Percentiles rank a stretch among this genome's conserved stretches.
Evolutionary conservation across 2,888 invertebrate genomes (phyloP).

Genomic region (Rhyacophila evoluta): DNA sequence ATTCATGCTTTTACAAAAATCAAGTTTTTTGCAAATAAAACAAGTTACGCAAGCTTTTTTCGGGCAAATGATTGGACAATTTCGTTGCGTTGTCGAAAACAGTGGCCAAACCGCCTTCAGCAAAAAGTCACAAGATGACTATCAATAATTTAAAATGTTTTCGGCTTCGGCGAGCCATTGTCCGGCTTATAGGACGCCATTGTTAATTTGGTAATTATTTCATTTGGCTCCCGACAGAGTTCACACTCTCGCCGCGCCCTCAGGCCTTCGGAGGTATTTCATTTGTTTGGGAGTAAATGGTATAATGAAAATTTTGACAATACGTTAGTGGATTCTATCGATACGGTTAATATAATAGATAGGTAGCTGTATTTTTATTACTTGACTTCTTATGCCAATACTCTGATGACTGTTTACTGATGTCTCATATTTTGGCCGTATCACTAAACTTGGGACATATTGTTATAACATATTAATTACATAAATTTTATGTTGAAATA

Average conservation of each 20-base stretch:
- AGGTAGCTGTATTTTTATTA: too few relatives aligned
- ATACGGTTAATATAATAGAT: too few relatives aligned
- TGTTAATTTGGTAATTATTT: slow-evolving; percentile 10
- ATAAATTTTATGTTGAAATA: too few relatives aligned
- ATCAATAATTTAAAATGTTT: not conserved
- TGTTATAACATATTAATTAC: too few relatives aligned
- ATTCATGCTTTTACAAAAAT: not conserved
- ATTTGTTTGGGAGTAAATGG: too few relatives aligned
- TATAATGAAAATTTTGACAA: too few relatives aligned
- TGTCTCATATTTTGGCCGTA: too few relatives aligned
- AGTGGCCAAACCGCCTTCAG: not conserved
- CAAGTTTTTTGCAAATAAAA: not conserved
- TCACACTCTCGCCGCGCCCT: not conserved
- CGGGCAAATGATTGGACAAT: not conserved
- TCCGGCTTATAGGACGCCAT: not conserved
- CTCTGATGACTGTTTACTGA: too few relatives aligned
- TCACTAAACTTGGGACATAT: too few relatives aligned
- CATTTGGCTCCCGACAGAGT: slow-evolving; percentile 4
- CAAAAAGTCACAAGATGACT: not conserved
- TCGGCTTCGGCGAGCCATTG: not conserved
- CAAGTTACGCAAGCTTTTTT: not conserved
- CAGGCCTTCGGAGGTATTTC: not conserved
- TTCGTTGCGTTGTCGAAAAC: not conserved
- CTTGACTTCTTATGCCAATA: too few relatives aligned
- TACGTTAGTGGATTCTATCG: too few relatives aligned